Percentiles rank a stretch among this genome's conserved stretches.
Conservation (phyloP, 2,113 vertebrate species). For the Catharus minimus region DNA sequence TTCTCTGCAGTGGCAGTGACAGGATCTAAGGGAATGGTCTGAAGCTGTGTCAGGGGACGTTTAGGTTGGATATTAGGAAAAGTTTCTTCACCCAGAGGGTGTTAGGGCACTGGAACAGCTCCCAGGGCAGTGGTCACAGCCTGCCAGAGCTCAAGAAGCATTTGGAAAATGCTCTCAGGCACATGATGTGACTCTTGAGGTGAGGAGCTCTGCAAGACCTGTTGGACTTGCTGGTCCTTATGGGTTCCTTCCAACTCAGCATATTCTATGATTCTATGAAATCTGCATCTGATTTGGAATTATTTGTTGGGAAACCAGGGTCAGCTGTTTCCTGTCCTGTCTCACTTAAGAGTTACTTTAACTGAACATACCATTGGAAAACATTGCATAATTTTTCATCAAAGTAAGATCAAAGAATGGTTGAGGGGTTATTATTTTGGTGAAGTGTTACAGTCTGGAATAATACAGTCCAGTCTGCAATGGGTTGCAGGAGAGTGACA, state of each 20-base stretch:
- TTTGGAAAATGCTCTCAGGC: neutral
- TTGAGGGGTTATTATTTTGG: fast-evolving
- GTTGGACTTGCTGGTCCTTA: neutral
- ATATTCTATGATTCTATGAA: neutral
- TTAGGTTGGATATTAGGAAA: neutral
- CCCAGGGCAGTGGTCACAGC: neutral
- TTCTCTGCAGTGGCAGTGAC: neutral
- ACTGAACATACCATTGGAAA: neutral
- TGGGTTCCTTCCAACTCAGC: neutral
- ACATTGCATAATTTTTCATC: neutral
- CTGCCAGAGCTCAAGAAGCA: neutral
- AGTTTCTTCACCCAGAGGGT: neutral
- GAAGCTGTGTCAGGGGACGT: neutral
- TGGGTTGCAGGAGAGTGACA: neutral
- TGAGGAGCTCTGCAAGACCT: neutral
- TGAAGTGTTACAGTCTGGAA: neutral
- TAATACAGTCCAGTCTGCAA: neutral
- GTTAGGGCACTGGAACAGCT: fast-evolving
- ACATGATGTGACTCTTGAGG: too few relatives aligned
- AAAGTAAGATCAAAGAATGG: neutral
- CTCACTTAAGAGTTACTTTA: neutral
- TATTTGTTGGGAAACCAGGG: neutral
- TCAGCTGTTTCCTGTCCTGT: neutral
- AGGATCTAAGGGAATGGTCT: neutral
- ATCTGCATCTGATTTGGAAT: neutral